Base-by-base conservation (phyloP, 2,797 vertebrate species). In the Siniperca scherzeri region DNA sequence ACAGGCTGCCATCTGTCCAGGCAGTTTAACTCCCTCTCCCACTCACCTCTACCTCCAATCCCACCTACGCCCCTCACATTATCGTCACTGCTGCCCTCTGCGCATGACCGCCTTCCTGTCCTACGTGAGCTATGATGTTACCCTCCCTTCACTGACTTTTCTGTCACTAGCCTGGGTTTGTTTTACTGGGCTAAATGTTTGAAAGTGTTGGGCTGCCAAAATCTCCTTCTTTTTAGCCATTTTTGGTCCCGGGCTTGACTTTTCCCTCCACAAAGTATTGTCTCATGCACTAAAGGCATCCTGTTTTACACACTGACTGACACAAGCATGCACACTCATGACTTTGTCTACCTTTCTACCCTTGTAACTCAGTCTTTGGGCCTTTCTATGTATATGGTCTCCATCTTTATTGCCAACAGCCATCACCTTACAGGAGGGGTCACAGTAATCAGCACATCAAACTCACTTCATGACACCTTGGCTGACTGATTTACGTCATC, bases 1-100 rank as follows among this genome's bases (percentile, higher is more conserved):
- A 81, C 75, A 69, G 78, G 70, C 84, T 4, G 71, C 90, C 91
- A 93, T 93, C 92, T 95, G 92, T 79, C 65, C 57, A 44, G 55
- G 74, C 27, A 57, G 73, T 78, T 85, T 75, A 92, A 85, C 80
- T 71, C 81, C 61, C 38, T 33, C 27, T 59, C 60, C 59, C 7
- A 5, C 59, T 85, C 70, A 80, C 73, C 13, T 53, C 30, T 56
- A 82, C 25, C 62, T 71, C 50, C 27, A 81, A 76, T 86, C 87
- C 81, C 85, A 84, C 83, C 78, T 59, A 78, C 17, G 30, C 40
- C 86, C 79, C 78, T 82, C 33, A 55, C 76, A 80, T 81, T 65
- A 81, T 84, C 56, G 5, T 50, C 76, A 46, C 61, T n/a, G 11
- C 25, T 19, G 14, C 56, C 65, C 67, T 38, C 21, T 40, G 56